Percentiles rank a stretch among this genome's conserved stretches.
These are phyloP conservation scores for Actinia tenebrosa DNA, from an alignment of 64 coral and sea anemone genomes.

Conservation along the genomic window DNA sequence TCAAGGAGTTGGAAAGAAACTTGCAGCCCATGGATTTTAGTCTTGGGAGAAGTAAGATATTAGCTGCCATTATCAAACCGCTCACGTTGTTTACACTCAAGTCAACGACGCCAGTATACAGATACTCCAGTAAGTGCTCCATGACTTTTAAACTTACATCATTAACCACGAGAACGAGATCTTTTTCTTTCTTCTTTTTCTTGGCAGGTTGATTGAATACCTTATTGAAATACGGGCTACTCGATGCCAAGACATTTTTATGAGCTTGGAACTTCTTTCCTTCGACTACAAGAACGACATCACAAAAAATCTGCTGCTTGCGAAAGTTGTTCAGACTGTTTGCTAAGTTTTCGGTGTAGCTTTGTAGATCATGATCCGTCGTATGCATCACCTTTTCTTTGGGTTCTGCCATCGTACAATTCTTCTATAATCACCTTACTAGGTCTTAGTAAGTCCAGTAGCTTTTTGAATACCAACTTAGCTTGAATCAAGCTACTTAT, in stretches of 20 bases:
- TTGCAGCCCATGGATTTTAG: slow-evolving; percentile 6
- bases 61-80: neutral
- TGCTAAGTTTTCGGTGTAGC: slow-evolving; percentile 11
- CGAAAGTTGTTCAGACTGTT: slow-evolving; percentile 20
- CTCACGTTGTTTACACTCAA: neutral
- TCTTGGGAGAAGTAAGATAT: slow-evolving; percentile 23
- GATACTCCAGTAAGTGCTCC: slow-evolving; percentile 7
- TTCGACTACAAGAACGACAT: slow-evolving; percentile 17
- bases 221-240: slow-evolving; percentile 23
- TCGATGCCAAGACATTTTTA: slow-evolving; percentile 18
- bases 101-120: slow-evolving; percentile 2
- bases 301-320: slow-evolving; percentile 1
- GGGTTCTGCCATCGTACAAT: neutral
- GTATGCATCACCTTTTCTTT: neutral
- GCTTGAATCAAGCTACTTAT: neutral
- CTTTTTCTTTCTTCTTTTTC: slow-evolving; percentile 20
- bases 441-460: neutral
- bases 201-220: neutral
- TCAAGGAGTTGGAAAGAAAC: slow-evolving; percentile 16
- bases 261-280: slow-evolving; percentile 22
- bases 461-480: neutral
- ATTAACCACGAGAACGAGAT: neutral
- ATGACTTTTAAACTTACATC: neutral
- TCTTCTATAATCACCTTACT: neutral
- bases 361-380: neutral